Evolutionary conservation across 2,888 invertebrate genomes (phyloP).

Genomic region (Dichetophora obliterata): DNA sequence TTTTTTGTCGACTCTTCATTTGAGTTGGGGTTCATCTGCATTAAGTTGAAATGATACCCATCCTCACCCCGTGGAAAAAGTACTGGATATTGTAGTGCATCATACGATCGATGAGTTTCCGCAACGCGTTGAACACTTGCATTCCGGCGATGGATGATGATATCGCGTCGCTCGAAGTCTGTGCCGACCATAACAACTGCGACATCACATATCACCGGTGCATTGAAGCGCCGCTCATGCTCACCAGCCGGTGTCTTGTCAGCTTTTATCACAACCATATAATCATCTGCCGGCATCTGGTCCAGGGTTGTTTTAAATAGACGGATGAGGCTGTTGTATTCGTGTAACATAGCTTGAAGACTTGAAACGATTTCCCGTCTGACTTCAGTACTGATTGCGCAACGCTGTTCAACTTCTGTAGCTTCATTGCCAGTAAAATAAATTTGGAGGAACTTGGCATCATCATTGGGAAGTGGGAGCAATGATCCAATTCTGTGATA

Average conservation of each 20-base stretch:
- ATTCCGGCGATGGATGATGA: too few relatives aligned
- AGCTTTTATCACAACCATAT: neutral
- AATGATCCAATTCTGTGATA: neutral
- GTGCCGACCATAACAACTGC: slow-evolving; percentile 59
- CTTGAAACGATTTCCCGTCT: neutral
- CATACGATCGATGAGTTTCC: too few relatives aligned
- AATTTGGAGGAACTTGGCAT: neutral
- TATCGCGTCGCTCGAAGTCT: slow-evolving; percentile 50
- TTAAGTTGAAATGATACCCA: slow-evolving; percentile 34
- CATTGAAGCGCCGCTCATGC: slow-evolving; percentile 58
- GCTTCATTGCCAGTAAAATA: too few relatives aligned
- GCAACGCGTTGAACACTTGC: too few relatives aligned
- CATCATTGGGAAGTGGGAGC: neutral
- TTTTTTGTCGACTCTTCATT: slow-evolving; percentile 27
- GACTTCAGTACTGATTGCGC: neutral
- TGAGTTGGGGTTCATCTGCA: slow-evolving; percentile 30
- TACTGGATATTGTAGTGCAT: too few relatives aligned
- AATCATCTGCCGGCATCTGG: neutral
- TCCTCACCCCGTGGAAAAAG: slow-evolving; percentile 16
- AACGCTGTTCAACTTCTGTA: neutral
- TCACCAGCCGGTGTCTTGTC: slow-evolving; percentile 49
- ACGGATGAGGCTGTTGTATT: neutral
- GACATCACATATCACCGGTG: slow-evolving; percentile 61
- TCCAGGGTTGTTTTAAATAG: neutral
- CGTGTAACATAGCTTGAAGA: neutral